Evolutionary conservation across 1,140 invertebrate genomes (phyloP).

Genomic region (Zaprionus ghesquierei): DNA sequence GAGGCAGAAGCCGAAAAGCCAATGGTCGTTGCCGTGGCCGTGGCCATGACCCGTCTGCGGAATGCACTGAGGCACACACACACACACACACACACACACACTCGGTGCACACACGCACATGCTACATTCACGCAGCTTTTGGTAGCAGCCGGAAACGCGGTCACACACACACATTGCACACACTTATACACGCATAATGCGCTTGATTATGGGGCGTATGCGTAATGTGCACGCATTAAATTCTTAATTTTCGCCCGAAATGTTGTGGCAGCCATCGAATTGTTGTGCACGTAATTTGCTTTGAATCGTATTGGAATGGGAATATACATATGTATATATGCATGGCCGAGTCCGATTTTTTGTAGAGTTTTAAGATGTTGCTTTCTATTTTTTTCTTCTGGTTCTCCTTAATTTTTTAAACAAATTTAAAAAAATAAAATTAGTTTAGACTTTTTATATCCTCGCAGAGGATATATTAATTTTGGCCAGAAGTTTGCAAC

Average conservation of each 20-base stretch:
- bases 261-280: not conserved
- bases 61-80: slow-evolving; percentile 56
- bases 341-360: no score
- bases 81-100: slow-evolving; percentile 8
- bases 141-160: slow-evolving; percentile 66
- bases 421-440: no score
- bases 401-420: no score
- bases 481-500: no score
- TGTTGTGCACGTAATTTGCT: not conserved
- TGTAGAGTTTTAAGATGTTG: no score
- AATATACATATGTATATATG: no score
- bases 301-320: not conserved
- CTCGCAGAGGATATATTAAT: no score
- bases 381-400: no score
- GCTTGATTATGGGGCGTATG: slow-evolving; percentile 34
- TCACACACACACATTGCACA: slow-evolving; percentile 45
- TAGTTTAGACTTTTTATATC: no score
- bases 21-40: slow-evolving; percentile 60
- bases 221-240: slow-evolving; percentile 33
- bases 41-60: slow-evolving; percentile 70
- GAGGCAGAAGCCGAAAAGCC: slow-evolving; percentile 60
- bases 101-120: slow-evolving; percentile 4
- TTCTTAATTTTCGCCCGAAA: not conserved
- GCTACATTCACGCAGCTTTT: slow-evolving; percentile 27
- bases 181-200: not conserved